Evolutionary conservation across 2,113 vertebrate species (phyloP).

Genomic region (Genyomyrus donnyi): DNA sequence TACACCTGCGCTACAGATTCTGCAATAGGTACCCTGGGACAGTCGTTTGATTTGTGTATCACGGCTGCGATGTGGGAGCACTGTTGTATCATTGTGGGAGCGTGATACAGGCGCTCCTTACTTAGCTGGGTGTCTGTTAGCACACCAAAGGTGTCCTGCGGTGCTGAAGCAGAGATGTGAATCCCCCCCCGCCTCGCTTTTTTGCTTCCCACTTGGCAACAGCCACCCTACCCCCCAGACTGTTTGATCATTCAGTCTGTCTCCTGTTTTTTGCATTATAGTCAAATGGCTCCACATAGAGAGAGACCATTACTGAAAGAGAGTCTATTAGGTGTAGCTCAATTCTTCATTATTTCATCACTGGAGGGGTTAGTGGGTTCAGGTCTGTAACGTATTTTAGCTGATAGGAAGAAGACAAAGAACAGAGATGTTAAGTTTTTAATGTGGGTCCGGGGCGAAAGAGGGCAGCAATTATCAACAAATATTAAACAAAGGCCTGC

Average conservation of each 20-base stretch:
- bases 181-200: neutral
- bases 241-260: slow-evolving; percentile 3
- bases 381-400: slow-evolving; percentile 6
- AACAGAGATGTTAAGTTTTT: slow-evolving; percentile 2
- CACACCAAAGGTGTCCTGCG: neutral
- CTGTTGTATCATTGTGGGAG: neutral
- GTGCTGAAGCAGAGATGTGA: neutral
- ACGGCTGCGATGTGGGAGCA: neutral
- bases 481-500: neutral
- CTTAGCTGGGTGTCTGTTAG: neutral
- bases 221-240: neutral
- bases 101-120: neutral
- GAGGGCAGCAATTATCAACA: neutral
- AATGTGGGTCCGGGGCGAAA: neutral
- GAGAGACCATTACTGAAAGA: slow-evolving; percentile 36
- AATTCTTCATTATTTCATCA: slow-evolving; percentile 37
- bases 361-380: neutral
- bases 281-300: slow-evolving; percentile 25
- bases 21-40: neutral
- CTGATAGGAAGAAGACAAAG: neutral
- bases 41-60: neutral
- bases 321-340: slow-evolving; percentile 35
- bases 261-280: slow-evolving; percentile 19
- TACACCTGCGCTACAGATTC: neutral
- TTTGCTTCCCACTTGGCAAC: neutral